Conservation (phyloP, 2,113 vertebrate genomes). For the Lepus americanus region DNA sequence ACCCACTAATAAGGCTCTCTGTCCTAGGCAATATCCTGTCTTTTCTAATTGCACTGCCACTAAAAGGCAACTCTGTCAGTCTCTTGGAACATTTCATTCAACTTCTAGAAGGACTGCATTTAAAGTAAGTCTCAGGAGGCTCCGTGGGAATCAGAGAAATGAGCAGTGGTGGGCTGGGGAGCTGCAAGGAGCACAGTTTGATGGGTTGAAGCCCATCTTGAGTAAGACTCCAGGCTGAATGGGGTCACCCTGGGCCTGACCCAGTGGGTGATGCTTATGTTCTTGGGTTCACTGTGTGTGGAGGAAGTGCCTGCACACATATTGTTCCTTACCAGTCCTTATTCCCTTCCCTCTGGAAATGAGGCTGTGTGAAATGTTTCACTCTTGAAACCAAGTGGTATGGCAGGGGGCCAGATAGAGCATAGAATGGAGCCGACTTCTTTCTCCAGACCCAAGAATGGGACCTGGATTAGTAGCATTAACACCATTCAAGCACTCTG, state of each 20-base stretch:
- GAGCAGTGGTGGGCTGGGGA: conserved; percentile 1
- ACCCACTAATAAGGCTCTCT: conserved; percentile 39
- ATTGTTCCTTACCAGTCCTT: conserved; percentile 42
- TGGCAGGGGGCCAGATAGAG: background rate
- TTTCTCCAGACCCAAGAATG: background rate
- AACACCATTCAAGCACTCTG: background rate
- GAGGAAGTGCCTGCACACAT: background rate
- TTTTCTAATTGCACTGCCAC: conserved; percentile 48
- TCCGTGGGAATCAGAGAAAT: conserved; percentile 61
- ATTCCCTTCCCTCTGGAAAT: conserved; percentile 4
- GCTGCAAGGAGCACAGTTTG: background rate
- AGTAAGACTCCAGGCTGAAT: conserved; percentile 54
- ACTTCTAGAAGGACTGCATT: conserved; percentile 58
- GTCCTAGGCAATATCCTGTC: conserved; percentile 23
- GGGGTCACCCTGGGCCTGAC: conserved; percentile 22
- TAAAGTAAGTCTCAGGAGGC: conserved; percentile 13
- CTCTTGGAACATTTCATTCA: conserved; percentile 70
- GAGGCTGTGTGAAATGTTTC: conserved; percentile 15
- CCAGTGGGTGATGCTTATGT: conserved; percentile 14
- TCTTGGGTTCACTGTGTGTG: conserved; percentile 26
- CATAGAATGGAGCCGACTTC: background rate
- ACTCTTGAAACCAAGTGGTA: background rate
- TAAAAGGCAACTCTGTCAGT: conserved; percentile 32
- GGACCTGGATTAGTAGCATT: background rate
- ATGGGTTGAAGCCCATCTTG: conserved; percentile 3